Percentiles rank a stretch among this genome's conserved stretches.
Evolutionary conservation across 2,113 vertebrate genomes (phyloP).

Genomic region (Nannospalax galili): DNA sequence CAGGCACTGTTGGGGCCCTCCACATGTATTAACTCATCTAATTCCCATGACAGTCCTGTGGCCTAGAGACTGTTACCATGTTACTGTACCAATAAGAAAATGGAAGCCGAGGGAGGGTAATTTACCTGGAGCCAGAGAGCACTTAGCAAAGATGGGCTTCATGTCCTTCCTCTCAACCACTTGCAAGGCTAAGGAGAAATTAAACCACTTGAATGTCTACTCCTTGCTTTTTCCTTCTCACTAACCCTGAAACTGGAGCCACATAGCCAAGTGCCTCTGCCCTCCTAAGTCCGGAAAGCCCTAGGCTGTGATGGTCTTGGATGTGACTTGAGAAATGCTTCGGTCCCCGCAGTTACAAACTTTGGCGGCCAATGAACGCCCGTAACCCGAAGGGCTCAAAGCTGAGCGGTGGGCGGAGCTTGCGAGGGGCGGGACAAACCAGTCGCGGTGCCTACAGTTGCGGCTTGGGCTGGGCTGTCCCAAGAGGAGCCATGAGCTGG

Average conservation of each 20-base stretch:
- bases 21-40: neutral
- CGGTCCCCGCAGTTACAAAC: neutral
- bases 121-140: neutral
- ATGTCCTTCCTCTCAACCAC: neutral
- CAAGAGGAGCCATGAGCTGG: constrained; percentile 76
- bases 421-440: neutral
- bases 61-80: neutral
- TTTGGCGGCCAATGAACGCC: neutral
- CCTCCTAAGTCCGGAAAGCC: neutral
- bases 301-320: neutral
- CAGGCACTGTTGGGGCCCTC: neutral
- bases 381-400: neutral
- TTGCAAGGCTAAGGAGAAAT: neutral
- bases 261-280: neutral
- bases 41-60: neutral
- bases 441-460: neutral
- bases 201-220: neutral
- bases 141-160: neutral
- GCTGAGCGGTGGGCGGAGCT: constrained; percentile 54
- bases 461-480: neutral
- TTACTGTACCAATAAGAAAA: constrained; percentile 3
- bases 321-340: neutral
- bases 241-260: neutral
- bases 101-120: neutral
- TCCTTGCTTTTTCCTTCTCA: neutral